phyloP scores from a whole-genome alignment of 2,113 vertebrate genomes.

The Megalops atlanticus region DNA sequence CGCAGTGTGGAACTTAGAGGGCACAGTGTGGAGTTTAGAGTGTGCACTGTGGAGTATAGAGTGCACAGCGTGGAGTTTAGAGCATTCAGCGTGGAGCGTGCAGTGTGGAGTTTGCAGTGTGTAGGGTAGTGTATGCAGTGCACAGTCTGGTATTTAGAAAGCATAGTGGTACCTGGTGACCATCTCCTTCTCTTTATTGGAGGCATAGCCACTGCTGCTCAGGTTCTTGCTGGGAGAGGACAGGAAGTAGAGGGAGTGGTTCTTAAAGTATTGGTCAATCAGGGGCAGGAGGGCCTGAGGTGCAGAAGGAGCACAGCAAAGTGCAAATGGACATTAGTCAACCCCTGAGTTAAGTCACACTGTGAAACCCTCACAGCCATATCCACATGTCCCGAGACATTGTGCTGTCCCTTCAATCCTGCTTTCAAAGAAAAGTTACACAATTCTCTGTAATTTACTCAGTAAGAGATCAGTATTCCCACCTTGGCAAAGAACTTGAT shows the following conservation, averaged over 20 bases:
- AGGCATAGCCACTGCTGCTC: conserved; percentile 92
- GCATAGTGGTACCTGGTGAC: conserved; percentile 82
- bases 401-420: not conserved
- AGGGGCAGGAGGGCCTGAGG: conserved; percentile 87
- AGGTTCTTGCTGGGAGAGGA: conserved; percentile 89
- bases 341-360: too few relatives aligned
- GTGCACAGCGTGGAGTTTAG: not conserved
- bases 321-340: too few relatives aligned
- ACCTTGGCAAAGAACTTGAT: conserved; percentile 99
- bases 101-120: not conserved
- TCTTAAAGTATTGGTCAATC: conserved; percentile 93
- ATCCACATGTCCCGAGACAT: too few relatives aligned
- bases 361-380: too few relatives aligned
- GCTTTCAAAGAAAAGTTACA: not conserved
- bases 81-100: not conserved
- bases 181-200: conserved; percentile 98
- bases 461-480: conserved; percentile 47
- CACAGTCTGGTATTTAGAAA: too few relatives aligned
- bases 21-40: too few relatives aligned
- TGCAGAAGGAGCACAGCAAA: not conserved
- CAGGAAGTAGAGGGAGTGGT: conserved; percentile 92
- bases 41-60: too few relatives aligned
- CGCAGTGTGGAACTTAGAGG: too few relatives aligned
- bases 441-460: not conserved
- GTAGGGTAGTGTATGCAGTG: not conserved